These are phyloP conservation scores for Volucella bombylans DNA, from an alignment of 2,888 invertebrate genomes.

Conservation along the genomic window DNA sequence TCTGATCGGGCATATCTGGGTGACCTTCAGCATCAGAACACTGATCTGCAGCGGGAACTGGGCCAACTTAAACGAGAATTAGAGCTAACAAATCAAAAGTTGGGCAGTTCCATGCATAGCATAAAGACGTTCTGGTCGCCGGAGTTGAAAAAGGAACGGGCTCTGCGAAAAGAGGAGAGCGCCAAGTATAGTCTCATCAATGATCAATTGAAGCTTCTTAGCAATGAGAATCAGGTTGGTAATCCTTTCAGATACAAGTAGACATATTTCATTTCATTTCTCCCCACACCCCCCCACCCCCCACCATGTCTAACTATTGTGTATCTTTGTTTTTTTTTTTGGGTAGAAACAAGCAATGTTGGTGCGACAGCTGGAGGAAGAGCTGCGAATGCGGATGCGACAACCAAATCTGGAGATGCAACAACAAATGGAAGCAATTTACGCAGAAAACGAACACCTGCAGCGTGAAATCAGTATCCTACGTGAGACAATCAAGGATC, in stretches of 20 bases:
- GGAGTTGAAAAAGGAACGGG: conserved; percentile 98
- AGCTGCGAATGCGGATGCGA: conserved; percentile 92
- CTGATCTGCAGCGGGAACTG: conserved; percentile 96
- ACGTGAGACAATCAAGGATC: conserved; percentile 96
- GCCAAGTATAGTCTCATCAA: conserved; percentile 98
- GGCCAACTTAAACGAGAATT: conserved; percentile 95
- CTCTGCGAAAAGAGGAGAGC: conserved; percentile 97
- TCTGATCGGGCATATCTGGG: conserved; percentile 88
- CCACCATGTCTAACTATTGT: too few species aligned
- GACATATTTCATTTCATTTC: too few species aligned
- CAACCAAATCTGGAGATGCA: conserved; percentile 95
- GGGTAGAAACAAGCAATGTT: conserved; percentile 96
- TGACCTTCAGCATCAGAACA: conserved; percentile 96
- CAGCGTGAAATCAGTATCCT: conserved; percentile 95
- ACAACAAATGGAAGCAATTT: conserved; percentile 95
- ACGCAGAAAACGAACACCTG: conserved; percentile 96
- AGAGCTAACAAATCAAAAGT: conserved; percentile 97
- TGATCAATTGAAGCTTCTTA: conserved; percentile 97
- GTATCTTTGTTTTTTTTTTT: not conserved
- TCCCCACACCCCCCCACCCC: too few species aligned
- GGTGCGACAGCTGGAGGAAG: conserved; percentile 96
- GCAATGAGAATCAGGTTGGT: conserved; percentile 97
- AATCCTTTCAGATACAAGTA: too few species aligned
- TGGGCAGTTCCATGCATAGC: conserved; percentile 99
- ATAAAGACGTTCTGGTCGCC: conserved; percentile 99